Conservation (phyloP, 2,797 vertebrate species). For the Enteromius radiatus region DNA sequence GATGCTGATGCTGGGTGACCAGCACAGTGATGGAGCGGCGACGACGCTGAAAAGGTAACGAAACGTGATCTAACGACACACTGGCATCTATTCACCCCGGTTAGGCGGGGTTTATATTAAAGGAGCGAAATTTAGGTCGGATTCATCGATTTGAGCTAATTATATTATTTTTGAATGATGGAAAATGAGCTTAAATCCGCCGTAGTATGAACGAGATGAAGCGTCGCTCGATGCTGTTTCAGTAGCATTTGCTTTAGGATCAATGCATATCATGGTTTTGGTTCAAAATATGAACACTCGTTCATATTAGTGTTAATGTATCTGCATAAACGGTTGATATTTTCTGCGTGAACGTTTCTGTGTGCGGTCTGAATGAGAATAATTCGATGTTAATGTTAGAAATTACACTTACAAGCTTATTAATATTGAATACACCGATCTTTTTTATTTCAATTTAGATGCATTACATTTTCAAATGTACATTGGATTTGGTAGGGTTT, state of each 20-base stretch:
- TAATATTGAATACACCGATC: background rate
- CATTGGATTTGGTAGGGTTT: too few relatives aligned
- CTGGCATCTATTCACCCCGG: background rate
- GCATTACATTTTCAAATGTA: background rate
- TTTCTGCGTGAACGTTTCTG: background rate
- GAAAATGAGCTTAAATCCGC: constrained; percentile 10
- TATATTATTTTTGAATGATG: background rate
- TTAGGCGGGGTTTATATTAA: background rate
- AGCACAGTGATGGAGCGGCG: constrained; percentile 70
- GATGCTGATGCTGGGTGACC: constrained; percentile 75
- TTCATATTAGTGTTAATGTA: background rate
- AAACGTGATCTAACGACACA: constrained; percentile 4
- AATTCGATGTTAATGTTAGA: constrained; percentile 7
- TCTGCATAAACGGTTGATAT: background rate
- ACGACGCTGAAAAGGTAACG: constrained; percentile 74
- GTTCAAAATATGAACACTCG: background rate
- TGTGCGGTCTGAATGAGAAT: background rate
- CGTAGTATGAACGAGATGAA: constrained; percentile 33
- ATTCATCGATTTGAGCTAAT: constrained; percentile 34
- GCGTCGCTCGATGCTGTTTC: constrained; percentile 33
- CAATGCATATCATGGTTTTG: background rate
- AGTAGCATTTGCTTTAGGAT: constrained; percentile 11
- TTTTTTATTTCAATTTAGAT: background rate
- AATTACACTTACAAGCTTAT: background rate
- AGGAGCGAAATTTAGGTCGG: background rate